A percentile compares a stretch with the other conserved stretches of the same genome.
Evolutionary conservation across 2,113 vertebrate genomes (phyloP).

Genomic region (Odontophorus gujanensis): DNA sequence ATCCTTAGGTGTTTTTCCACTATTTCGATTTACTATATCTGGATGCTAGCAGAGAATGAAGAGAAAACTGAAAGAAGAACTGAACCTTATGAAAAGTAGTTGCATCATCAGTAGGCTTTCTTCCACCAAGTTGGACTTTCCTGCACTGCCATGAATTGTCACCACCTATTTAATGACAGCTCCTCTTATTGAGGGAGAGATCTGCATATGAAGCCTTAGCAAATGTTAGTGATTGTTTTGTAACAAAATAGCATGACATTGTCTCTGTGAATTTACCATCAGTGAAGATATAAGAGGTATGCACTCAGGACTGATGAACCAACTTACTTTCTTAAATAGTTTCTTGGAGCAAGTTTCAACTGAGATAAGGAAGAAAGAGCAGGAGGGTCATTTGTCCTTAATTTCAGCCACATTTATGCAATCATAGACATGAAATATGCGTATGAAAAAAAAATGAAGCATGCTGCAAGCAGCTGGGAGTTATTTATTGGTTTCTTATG

Average conservation of each 20-base stretch:
- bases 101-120: not conserved
- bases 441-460: not conserved
- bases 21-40: not conserved
- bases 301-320: not conserved
- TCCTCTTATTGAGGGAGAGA: not conserved
- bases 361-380: not conserved
- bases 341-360: not conserved
- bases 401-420: not conserved
- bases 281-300: no score
- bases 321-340: not conserved
- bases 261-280: not conserved
- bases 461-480: not conserved
- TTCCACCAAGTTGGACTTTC: not conserved
- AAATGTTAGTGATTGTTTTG: not conserved
- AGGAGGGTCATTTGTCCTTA: not conserved
- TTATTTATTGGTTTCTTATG: not conserved
- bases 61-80: not conserved
- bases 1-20: not conserved
- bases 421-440: not conserved
- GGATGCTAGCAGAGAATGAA: not conserved
- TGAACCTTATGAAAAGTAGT: not conserved
- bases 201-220: not conserved
- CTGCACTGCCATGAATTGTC: not conserved
- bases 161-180: not conserved
- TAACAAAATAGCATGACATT: not conserved